Percentiles rank a stretch among this genome's conserved stretches.
phyloP scores from a whole-genome alignment of 2,113 vertebrate species.

The Thalassoma bifasciatum region DNA sequence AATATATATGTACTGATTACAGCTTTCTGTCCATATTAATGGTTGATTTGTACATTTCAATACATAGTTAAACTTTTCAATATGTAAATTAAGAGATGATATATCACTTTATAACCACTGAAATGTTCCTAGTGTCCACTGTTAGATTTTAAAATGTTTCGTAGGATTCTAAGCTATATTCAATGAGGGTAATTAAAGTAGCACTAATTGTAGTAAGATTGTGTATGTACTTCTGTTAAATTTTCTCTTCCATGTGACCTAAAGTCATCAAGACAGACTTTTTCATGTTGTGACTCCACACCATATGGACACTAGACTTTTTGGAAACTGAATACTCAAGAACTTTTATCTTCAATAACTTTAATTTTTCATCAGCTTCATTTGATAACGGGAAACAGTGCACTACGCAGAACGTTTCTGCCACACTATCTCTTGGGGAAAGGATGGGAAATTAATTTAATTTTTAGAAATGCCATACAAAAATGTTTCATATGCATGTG shows the following conservation, averaged over 20 bases:
- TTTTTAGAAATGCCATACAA: too few relatives aligned
- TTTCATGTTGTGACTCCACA: constrained; percentile 18
- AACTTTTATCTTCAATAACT: background rate
- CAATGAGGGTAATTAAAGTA: constrained; percentile 8
- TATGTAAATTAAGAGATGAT: constrained; percentile 44
- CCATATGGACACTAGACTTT: too few relatives aligned
- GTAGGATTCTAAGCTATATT: constrained; percentile 45
- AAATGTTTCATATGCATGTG: too few relatives aligned
- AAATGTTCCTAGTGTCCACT: constrained; percentile 39
- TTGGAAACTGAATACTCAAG: background rate
- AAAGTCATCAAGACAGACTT: background rate
- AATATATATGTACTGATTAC: background rate
- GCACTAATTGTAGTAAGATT: constrained; percentile 54
- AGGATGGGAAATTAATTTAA: too few relatives aligned
- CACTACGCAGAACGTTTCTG: too few relatives aligned
- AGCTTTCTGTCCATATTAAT: constrained; percentile 34
- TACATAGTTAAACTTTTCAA: constrained; percentile 70
- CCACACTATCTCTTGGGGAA: too few relatives aligned
- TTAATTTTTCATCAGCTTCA: background rate
- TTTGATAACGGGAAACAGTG: too few relatives aligned
- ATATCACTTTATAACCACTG: constrained; percentile 28
- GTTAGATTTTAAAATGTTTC: constrained; percentile 17
- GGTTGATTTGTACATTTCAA: constrained; percentile 83
- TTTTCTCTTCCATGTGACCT: background rate
- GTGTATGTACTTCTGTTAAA: constrained; percentile 21